Evolutionary conservation across 2,888 invertebrate genomes (phyloP).

Genomic region (Agrypnus murinus): DNA sequence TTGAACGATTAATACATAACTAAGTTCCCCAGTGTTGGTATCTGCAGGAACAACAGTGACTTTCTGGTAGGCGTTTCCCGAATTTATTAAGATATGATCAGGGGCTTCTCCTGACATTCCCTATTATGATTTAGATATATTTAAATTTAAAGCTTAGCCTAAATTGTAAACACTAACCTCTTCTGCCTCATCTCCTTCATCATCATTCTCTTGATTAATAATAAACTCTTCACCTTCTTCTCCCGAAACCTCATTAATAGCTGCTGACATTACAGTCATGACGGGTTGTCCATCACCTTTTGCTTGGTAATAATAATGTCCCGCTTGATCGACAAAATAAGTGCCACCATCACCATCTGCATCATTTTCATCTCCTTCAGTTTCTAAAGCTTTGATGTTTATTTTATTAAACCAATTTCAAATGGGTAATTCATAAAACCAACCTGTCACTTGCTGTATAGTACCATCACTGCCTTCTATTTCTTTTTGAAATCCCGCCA

Average conservation of each 20-base stretch:
- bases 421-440: conserved; percentile 2
- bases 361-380: conserved; percentile 65
- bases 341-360: conserved; percentile 79
- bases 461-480: conserved; percentile 77
- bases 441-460: conserved; percentile 70
- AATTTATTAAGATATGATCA: conserved; percentile 74
- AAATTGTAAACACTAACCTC: conserved; percentile 52
- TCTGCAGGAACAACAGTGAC: conserved; percentile 90
- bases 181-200: conserved; percentile 66
- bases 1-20: conserved; percentile 91
- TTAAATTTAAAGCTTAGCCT: conserved; percentile 1
- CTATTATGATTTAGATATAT: conserved; percentile 17
- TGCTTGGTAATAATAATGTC: conserved; percentile 88
- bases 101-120: conserved; percentile 48
- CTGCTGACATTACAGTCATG: conserved; percentile 77
- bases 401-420: conserved; percentile 3
- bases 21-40: conserved; percentile 84
- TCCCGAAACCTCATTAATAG: conserved; percentile 68
- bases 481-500: conserved; percentile 88
- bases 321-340: conserved; percentile 87
- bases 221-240: conserved; percentile 73
- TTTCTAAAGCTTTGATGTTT: conserved; percentile 48
- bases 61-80: conserved; percentile 82
- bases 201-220: conserved; percentile 72
- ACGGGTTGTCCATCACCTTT: conserved; percentile 78